phyloP scores from a whole-genome alignment of 2,888 invertebrate species.

The Anodontia alba region DNA sequence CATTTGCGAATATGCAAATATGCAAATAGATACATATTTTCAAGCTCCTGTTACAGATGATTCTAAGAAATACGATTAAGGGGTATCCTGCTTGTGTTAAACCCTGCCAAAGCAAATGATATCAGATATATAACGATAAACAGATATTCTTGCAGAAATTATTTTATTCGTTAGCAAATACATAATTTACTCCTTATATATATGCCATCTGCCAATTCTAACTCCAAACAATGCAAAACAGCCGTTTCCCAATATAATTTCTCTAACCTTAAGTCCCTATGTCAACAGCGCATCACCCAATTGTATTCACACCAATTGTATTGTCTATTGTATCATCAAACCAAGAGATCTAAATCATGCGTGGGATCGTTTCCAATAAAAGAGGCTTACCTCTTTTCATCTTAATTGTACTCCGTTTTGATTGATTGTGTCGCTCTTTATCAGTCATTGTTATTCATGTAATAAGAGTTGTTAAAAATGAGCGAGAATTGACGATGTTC shows the following conservation, averaged over 20 bases:
- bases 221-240: neutral
- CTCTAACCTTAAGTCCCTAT: neutral
- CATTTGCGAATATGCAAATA: too few relatives aligned
- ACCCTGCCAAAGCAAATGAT: too few relatives aligned
- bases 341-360: constrained; percentile 15
- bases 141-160: too few relatives aligned
- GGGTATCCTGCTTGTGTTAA: too few relatives aligned
- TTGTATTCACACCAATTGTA: constrained; percentile 1
- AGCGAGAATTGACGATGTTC: neutral
- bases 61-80: too few relatives aligned
- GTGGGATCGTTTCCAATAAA: constrained; percentile 16
- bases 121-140: too few relatives aligned
- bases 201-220: too few relatives aligned
- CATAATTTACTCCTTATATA: too few relatives aligned
- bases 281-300: neutral
- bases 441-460: neutral
- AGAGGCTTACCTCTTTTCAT: constrained; percentile 10
- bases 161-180: too few relatives aligned
- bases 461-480: neutral
- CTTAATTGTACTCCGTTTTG: constrained; percentile 10
- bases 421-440: constrained; percentile 4
- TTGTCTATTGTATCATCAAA: constrained; percentile 8
- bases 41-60: too few relatives aligned
- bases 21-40: too few relatives aligned
- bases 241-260: neutral